Conservation (phyloP, 1,140 invertebrate species). For the Aethina tumida region DNA sequence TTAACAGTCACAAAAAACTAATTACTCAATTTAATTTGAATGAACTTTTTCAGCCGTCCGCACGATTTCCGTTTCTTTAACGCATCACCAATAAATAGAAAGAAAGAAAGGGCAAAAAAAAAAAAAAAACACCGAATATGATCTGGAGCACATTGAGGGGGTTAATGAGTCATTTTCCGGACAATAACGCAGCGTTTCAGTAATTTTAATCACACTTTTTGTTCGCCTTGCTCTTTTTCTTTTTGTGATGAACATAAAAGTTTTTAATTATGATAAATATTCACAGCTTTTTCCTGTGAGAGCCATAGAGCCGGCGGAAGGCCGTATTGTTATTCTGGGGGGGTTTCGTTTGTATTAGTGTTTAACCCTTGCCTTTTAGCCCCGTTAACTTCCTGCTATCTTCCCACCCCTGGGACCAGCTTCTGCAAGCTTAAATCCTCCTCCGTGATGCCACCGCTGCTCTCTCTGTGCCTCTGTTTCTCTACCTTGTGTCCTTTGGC, state of each 20-base stretch:
- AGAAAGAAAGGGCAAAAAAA: too few species aligned
- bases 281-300: conserved; percentile 39
- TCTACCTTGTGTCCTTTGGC: conserved; percentile 27
- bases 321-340: conserved; percentile 34
- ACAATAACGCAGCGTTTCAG: conserved; percentile 25
- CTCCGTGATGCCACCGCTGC: conserved; percentile 18
- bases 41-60: too few species aligned
- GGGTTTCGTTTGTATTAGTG: conserved; percentile 34
- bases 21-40: too few species aligned
- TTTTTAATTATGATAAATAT: conserved; percentile 41
- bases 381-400: conserved; percentile 32
- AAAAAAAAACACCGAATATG: too few species aligned
- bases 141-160: too few species aligned
- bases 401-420: conserved; percentile 30
- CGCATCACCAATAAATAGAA: too few species aligned
- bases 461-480: too few species aligned
- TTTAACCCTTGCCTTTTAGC: conserved; percentile 37
- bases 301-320: conserved; percentile 34
- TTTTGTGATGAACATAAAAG: conserved; percentile 35
- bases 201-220: conserved; percentile 36
- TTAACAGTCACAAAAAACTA: too few species aligned
- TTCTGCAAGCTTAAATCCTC: conserved; percentile 31
- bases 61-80: too few species aligned
- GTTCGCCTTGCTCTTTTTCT: conserved; percentile 32
- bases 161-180: conserved; percentile 22